Evolutionary conservation across 2,113 vertebrate genomes (phyloP).

Genomic region (Rhea americana): DNA sequence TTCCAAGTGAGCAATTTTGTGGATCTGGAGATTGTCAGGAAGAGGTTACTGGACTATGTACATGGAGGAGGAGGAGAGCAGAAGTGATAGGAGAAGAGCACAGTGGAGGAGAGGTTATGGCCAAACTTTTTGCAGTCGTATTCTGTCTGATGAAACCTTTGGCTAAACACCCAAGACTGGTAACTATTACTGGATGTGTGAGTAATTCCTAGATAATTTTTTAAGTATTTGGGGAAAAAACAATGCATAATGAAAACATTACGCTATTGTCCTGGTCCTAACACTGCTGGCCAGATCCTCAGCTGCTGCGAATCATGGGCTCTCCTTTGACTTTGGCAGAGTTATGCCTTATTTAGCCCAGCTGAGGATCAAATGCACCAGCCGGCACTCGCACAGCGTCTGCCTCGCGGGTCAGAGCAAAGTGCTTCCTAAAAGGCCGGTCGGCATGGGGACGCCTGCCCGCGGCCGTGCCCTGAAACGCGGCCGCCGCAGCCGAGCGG

Average conservation of each 20-base stretch:
- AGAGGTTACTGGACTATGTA: slow-evolving; percentile 66
- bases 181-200: slow-evolving; percentile 64
- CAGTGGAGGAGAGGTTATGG: background rate
- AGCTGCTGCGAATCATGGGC: slow-evolving; percentile 59
- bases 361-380: slow-evolving; percentile 24
- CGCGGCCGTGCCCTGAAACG: background rate
- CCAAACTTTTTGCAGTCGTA: slow-evolving; percentile 21
- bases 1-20: slow-evolving; percentile 67
- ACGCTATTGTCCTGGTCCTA: slow-evolving; percentile 59
- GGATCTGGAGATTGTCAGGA: slow-evolving; percentile 70
- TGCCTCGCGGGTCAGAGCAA: background rate
- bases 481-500: background rate
- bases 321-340: slow-evolving; percentile 35
- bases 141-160: slow-evolving; percentile 16
- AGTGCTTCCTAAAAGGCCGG: background rate
- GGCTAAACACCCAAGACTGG: slow-evolving; percentile 43
- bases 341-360: slow-evolving; percentile 56
- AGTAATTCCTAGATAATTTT: slow-evolving; percentile 70
- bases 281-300: slow-evolving; percentile 64
- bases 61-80: slow-evolving; percentile 40
- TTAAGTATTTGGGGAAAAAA: slow-evolving; percentile 68
- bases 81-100: slow-evolving; percentile 50
- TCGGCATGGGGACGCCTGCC: background rate
- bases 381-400: accelerated
- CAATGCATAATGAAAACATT: slow-evolving; percentile 71